A percentile compares a stretch with the other conserved stretches of the same genome.
phyloP scores from a whole-genome alignment of 2,888 invertebrate genomes.

The Ennomos quercinarius region DNA sequence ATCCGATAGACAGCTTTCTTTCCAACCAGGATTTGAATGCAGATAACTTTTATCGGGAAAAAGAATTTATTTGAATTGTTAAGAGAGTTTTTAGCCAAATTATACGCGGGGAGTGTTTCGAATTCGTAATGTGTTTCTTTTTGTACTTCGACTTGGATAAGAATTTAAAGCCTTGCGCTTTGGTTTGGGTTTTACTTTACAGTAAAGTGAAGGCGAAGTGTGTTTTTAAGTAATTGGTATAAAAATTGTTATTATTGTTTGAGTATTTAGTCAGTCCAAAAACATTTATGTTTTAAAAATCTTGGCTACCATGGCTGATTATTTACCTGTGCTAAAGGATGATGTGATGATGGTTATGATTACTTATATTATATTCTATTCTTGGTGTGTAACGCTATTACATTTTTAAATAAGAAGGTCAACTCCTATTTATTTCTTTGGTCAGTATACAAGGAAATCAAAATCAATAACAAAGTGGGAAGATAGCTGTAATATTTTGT shows the following conservation, averaged over 20 bases:
- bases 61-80: conserved; percentile 40
- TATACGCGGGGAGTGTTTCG: conserved; percentile 32
- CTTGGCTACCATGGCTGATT: no score
- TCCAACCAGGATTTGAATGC: conserved; percentile 37
- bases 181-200: conserved; percentile 3
- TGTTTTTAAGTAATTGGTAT: no score
- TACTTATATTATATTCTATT: no score
- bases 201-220: no score
- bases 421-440: no score
- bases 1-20: conserved; percentile 32
- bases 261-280: no score
- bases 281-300: no score
- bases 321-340: no score
- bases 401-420: no score
- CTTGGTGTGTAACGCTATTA: no score
- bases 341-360: no score
- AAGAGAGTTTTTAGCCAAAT: conserved; percentile 37
- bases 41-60: conserved; percentile 42
- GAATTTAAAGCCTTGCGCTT: conserved; percentile 6
- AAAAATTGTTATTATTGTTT: no score
- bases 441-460: background rate
- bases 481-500: conserved; percentile 14
- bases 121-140: conserved; percentile 22
- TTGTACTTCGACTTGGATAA: conserved; percentile 8
- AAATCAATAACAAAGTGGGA: conserved; percentile 3